Evolutionary conservation across 2,888 invertebrate genomes (phyloP).

Genomic region (Caenorhabditis sulstoni): DNA sequence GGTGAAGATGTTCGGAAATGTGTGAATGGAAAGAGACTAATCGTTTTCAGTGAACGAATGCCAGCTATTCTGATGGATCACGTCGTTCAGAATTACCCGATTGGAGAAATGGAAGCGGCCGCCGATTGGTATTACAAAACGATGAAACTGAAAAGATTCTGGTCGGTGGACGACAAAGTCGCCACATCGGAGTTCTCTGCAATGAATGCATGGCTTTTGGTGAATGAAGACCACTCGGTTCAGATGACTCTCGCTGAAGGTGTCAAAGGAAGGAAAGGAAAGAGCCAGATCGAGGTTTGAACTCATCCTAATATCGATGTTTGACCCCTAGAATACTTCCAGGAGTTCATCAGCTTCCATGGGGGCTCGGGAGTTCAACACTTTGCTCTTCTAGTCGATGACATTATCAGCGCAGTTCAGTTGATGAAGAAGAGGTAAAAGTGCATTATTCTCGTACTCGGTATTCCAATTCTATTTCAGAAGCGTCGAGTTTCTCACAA

Average conservation of each 20-base stretch:
- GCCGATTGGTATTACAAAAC: slow-evolving; percentile 85
- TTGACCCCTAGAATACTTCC: slow-evolving; percentile 12
- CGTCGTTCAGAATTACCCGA: slow-evolving; percentile 96
- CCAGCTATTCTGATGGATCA: slow-evolving; percentile 93
- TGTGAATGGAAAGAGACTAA: not conserved
- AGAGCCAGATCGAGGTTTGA: slow-evolving; percentile 59
- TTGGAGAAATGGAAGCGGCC: slow-evolving; percentile 89
- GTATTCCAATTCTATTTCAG: slow-evolving; percentile 16
- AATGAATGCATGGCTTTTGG: slow-evolving; percentile 70
- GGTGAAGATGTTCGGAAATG: slow-evolving; percentile 58
- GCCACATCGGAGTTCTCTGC: slow-evolving; percentile 73
- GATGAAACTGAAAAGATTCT: slow-evolving; percentile 81
- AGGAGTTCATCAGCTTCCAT: slow-evolving; percentile 96
- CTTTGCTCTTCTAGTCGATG: slow-evolving; percentile 92
- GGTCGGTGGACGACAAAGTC: slow-evolving; percentile 82
- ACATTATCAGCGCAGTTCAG: slow-evolving; percentile 91
- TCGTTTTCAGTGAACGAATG: slow-evolving; percentile 83
- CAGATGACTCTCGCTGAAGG: slow-evolving; percentile 76
- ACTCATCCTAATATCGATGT: not conserved
- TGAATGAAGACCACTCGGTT: slow-evolving; percentile 69
- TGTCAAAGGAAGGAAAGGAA: slow-evolving; percentile 61
- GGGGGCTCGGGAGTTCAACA: slow-evolving; percentile 96
- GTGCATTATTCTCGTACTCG: not conserved
- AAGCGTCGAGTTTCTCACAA: slow-evolving; percentile 91
- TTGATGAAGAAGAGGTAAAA: slow-evolving; percentile 84